Evolutionary conservation across 2,888 invertebrate species (phyloP), one percentile per base, ranked within the genome.

Genomic region (Tenthredo amoena): DNA sequence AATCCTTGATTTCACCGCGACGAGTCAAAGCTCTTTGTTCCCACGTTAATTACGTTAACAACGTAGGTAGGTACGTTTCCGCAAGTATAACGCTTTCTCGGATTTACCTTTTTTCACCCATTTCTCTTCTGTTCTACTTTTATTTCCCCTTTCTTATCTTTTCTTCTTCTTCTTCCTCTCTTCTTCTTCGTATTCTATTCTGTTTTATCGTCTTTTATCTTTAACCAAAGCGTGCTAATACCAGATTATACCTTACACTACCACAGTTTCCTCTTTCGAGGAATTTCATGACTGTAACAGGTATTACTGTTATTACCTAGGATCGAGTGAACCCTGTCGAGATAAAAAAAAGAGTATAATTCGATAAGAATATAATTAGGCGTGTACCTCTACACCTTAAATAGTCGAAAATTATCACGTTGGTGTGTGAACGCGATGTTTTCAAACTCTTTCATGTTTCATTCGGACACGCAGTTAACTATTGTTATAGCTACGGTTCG

Each of bases 111-210:
- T 62, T 55, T 26, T 77, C 10, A 62, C 12, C 12, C 40, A 34
- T 83, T 84, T 84, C 71, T 85, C 71, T 71, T 71, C 37, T 34
- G 81, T 26, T 68, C 65, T 85, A 84, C 88, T 87, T 85, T 89
- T 88, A 5, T 81, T 26, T n/a, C 10, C 62, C 26, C 26, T 62
- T 15, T 76, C 47, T 12, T 9, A 2, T 26, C 31, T 43, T 7
- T 47, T 9, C 12, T 15, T 9, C n/a, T 21, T 43, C 26, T 21
- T 21, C 26, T 12, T 43, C 10, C 21, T 43, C 9, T 74, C 10
- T 43, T 43, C 9, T 74, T 50, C 21, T 43, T 76, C 6, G n/a
- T 40, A 1, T 40, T 10, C 18, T 76, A 40, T 40, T 26, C 40
- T 21, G 2, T 47, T 21, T 47, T 31, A 26, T 43, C n/a, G 26